Base-by-base conservation (phyloP, 1,140 invertebrate species). In the Centruroides vittatus region DNA sequence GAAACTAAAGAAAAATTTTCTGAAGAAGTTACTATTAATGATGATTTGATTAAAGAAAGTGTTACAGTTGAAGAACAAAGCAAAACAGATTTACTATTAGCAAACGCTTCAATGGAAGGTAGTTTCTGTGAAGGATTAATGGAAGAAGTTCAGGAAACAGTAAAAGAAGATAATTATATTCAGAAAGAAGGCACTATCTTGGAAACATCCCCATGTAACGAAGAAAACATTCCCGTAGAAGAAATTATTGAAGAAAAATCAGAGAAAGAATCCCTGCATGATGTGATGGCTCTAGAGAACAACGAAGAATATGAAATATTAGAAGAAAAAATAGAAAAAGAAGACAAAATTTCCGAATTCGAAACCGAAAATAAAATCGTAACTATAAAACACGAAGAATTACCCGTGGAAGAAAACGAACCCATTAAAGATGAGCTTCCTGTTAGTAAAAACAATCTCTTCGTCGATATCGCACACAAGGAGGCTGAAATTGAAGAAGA, bases 81-180 rank as follows among this genome's bases (percentile, higher is more conserved):
- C 51, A 53, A 53, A 53, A 53, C 51, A 1, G 51, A 53, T 53
- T 6, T 53, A 8, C 41, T 41, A 6, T 41, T 41, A 41, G 62
- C 62, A 11, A 47, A 55, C 13, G n/a, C 58, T 35, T 53, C 62
- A 3, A 63, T 63, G 62, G 62, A 63, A 54, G 62, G 62, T 3
- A 63, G 62, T 49, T 63, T 60, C n/a, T 63, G 62, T 48, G 58
- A 58, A 11, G 61, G 61, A 58, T 47, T 46, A 23, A 47, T 8
- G 3, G 8, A 13, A 53, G 51, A 53, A 6, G 8, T 53, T 53
- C 35, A 23, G 8, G 35, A 53, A 53, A 5, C 51, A 34, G 13
- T 36, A 11, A 34, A 5, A 4, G 53, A 56, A 56, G 54, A 13
- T 11, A 56, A 56, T 23, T 13, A 34, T 49, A 46, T 55, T 12